These are phyloP conservation scores for Mizuhopecten yessoensis DNA, from an alignment of 1,140 invertebrate species.

Conservation along the genomic window DNA sequence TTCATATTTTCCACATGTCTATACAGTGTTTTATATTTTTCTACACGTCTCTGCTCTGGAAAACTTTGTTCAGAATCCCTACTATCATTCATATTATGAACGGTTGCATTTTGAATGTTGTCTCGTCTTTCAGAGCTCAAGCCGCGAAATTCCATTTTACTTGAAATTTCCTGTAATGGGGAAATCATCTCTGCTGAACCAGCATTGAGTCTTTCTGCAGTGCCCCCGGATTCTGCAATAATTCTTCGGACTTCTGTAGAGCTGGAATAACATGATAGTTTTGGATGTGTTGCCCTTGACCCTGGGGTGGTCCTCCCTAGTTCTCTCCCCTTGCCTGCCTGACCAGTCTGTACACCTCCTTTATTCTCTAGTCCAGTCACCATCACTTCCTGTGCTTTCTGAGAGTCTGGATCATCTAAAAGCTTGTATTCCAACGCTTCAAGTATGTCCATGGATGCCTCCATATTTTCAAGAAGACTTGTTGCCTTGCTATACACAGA, in stretches of 20 bases:
- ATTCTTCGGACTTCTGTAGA: not conserved
- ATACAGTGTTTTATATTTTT: not conserved
- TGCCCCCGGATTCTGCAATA: not conserved
- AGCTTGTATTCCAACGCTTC: conserved; percentile 51
- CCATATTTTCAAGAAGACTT: conserved; percentile 53
- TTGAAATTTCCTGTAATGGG: conserved; percentile 2
- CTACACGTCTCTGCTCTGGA: not conserved
- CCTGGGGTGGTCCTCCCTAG: not conserved
- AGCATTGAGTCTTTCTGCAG: not conserved
- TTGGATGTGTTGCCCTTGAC: not conserved
- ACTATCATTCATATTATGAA: not conserved
- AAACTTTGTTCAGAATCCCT: not conserved
- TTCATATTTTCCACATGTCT: not conserved
- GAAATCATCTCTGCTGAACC: not conserved
- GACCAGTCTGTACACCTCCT: not conserved
- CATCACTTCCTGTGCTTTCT: not conserved
- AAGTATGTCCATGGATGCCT: conserved; percentile 48
- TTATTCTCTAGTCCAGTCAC: not conserved
- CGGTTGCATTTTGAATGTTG: not conserved
- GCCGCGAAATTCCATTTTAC: not conserved
- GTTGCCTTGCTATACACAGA: conserved; percentile 45
- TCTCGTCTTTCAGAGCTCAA: not conserved
- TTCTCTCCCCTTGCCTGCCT: not conserved
- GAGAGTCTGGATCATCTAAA: conserved; percentile 48
- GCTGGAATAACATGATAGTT: not conserved